Conservation (phyloP, 2,113 vertebrate species). For the Mohoua ochrocephala region DNA sequence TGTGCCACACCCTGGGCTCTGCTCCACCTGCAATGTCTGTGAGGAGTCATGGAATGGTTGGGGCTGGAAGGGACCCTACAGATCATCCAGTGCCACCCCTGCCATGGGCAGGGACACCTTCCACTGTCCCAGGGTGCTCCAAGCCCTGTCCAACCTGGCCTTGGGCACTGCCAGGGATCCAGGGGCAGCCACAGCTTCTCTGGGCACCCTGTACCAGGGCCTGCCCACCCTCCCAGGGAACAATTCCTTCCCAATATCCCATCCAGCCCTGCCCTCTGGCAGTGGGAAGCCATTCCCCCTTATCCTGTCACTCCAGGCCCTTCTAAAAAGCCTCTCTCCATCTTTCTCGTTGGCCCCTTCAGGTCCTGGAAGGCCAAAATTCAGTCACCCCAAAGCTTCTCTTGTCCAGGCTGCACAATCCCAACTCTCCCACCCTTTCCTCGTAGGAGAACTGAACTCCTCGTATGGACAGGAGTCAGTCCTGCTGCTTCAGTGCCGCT, state of each 20-base stretch:
- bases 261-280: accelerated
- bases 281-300: background rate
- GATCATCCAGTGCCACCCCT: background rate
- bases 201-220: background rate
- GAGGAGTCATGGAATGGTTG: accelerated
- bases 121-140: background rate
- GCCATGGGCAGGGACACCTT: background rate
- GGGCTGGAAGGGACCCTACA: background rate
- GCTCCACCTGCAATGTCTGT: accelerated
- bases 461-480: accelerated
- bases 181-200: background rate
- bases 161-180: background rate
- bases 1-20: background rate
- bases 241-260: accelerated
- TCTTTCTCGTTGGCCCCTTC: no score
- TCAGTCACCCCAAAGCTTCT: background rate
- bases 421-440: background rate
- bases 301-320: accelerated
- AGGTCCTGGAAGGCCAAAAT: background rate
- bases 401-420: accelerated
- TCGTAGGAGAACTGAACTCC: background rate
- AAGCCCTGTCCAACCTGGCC: background rate
- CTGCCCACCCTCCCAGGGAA: accelerated
- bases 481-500: background rate
- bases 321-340: background rate